Evolutionary conservation across 2,797 vertebrate species (phyloP).

Genomic region (Myripristis jacobus): DNA sequence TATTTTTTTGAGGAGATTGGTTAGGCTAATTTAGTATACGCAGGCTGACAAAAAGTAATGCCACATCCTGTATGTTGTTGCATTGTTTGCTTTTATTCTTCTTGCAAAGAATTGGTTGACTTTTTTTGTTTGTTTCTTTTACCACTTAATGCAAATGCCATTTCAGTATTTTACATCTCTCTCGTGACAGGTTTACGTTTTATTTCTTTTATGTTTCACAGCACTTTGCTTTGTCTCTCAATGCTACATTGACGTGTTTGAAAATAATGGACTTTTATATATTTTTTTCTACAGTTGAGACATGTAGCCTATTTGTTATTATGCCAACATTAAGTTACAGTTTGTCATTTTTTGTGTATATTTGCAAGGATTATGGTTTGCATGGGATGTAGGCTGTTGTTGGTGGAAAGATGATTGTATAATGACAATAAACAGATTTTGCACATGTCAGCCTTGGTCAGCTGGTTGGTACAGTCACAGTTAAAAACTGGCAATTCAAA

Average conservation of each 20-base stretch:
- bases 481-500: too few species aligned
- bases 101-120: conserved; percentile 5
- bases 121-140: conserved; percentile 34
- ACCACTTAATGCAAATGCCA: conserved; percentile 15
- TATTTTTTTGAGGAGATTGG: conserved; percentile 33
- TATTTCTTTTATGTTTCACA: conserved; percentile 40
- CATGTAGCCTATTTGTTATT: conserved; percentile 17
- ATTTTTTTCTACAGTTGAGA: conserved; percentile 44
- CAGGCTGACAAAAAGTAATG: conserved; percentile 9
- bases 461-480: too few species aligned
- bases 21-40: conserved; percentile 25
- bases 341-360: conserved; percentile 62
- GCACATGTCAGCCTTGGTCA: conserved; percentile 16
- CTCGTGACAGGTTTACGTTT: conserved; percentile 11
- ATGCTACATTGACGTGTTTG: conserved; percentile 15
- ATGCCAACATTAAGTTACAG: background rate
- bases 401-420: conserved; percentile 21
- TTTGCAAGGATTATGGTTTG: conserved; percentile 47
- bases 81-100: conserved; percentile 21
- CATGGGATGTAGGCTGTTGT: conserved; percentile 2
- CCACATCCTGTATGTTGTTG: conserved; percentile 22
- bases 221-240: conserved; percentile 12
- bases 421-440: conserved; percentile 64
- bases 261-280: conserved; percentile 31
- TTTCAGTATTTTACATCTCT: conserved; percentile 61